phyloP scores from a whole-genome alignment of 2,888 invertebrate genomes.

The Tromatobia lineatoria region DNA sequence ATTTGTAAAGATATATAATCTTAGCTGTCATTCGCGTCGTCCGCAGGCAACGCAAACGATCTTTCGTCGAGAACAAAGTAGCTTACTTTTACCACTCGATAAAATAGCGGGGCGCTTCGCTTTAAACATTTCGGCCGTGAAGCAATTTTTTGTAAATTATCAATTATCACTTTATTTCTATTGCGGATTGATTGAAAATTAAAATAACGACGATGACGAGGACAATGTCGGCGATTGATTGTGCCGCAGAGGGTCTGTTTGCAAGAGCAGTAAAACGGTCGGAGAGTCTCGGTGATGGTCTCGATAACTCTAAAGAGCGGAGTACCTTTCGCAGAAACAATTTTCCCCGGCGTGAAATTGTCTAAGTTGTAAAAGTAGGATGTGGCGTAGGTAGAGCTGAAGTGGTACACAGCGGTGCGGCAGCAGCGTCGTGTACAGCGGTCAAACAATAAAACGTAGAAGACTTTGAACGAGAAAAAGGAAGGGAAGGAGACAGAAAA shows the following conservation, averaged over 20 bases:
- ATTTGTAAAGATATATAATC: conserved; percentile 55
- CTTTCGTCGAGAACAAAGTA: conserved; percentile 36
- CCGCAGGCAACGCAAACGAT: conserved; percentile 37
- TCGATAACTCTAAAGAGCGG: conserved; percentile 16
- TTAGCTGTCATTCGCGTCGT: conserved; percentile 33
- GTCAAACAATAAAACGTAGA: conserved; percentile 43
- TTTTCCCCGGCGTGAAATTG: conserved; percentile 33
- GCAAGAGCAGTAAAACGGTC: conserved; percentile 46
- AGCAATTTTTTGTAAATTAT: not conserved
- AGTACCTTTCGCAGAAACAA: conserved; percentile 39
- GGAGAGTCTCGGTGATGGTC: conserved; percentile 13
- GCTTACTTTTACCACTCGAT: conserved; percentile 55
- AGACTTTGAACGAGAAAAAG: conserved; percentile 32
- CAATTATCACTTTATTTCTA: not conserved
- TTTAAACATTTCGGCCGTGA: not conserved
- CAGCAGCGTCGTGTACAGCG: conserved; percentile 42
- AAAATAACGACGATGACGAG: conserved; percentile 65
- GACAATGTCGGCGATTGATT: conserved; percentile 57
- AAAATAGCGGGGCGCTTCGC: conserved; percentile 15
- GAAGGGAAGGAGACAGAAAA: conserved; percentile 23
- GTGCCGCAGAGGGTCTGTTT: conserved; percentile 54
- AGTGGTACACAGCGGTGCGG: conserved; percentile 31
- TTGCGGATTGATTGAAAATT: not conserved
- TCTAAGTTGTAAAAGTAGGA: conserved; percentile 32
- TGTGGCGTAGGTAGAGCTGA: conserved; percentile 29